Base-by-base conservation (phyloP, 53 echinoderm and acorn worm genomes). In the Hippasteria phrygiana region DNA sequence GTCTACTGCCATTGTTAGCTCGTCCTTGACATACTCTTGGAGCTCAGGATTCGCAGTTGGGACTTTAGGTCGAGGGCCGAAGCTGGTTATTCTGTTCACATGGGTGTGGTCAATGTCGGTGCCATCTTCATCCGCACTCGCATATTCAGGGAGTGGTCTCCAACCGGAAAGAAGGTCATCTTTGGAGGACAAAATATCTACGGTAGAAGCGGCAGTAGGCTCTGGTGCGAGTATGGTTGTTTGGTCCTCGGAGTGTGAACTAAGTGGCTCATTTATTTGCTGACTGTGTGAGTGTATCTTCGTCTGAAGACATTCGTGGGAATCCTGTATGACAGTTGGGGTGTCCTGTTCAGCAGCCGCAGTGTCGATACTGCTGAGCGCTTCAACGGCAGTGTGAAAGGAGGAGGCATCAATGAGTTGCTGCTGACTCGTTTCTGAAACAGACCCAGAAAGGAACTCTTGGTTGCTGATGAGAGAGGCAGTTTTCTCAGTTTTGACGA, bases 61-160 rank as follows among this genome's bases (percentile, higher is more conserved):
- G 43, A 74, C 29, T 28, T 43, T 46, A 11, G 10, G 32, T 18
- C 35, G 51, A 12, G 13, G 33, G 48, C 33, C 47, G 11, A 22
- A 26, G 31, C 27, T 16, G 2, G 2, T 20, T 8, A 20, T 34
- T 48, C 35, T 47, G 31, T 35, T 32, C 2, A 76, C 76, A 34
- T 0, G 42, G 29, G 74, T 47, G 24, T 27, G 41, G 47, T 76
- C 54, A 50, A 48, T 53, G 34, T 17, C 51, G n/a, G 33, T 32
- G 51, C 53, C n/a, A n/a, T n/a, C 76, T 76, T 48, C 76, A 8
- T 76, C 76, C 51, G 29, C 64, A 71, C 70, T 83, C 17, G 31
- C 5, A 24, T 39, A 35, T 43, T 46, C 65, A 17, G 32, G 17
- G 3, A 53, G 85, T 3, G 85, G 85, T 24, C 38, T 33, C 85